phyloP scores from a whole-genome alignment of 2,888 invertebrate genomes.

The Agriopis marginaria region DNA sequence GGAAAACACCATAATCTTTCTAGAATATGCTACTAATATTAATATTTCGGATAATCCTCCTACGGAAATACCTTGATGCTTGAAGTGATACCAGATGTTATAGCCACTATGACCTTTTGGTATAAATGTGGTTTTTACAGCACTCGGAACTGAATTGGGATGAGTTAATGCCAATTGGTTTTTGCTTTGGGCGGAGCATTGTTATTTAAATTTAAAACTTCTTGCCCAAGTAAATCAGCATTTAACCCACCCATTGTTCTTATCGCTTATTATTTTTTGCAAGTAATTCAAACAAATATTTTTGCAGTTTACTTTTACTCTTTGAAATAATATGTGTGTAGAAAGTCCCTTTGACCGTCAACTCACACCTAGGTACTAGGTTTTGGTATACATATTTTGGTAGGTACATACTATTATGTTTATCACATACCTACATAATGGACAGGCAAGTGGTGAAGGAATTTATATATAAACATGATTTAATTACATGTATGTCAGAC shows the following conservation, averaged over 20 bases:
- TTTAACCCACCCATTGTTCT: slow-evolving; percentile 11
- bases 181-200: slow-evolving; percentile 9
- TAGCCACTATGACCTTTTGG: too few species aligned
- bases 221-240: slow-evolving; percentile 15
- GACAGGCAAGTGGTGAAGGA: too few species aligned
- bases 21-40: too few species aligned
- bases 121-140: neutral
- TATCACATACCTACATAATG: too few species aligned
- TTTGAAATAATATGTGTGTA: neutral
- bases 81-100: too few species aligned
- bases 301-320: neutral
- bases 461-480: too few species aligned
- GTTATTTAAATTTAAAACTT: slow-evolving; percentile 22
- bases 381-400: slow-evolving; percentile 10
- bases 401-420: too few species aligned
- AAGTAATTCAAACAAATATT: neutral
- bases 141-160: neutral
- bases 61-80: too few species aligned
- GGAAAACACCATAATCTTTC: too few species aligned
- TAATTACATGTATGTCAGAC: too few species aligned
- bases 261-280: slow-evolving; percentile 3
- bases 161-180: slow-evolving; percentile 2
- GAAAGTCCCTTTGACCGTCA: slow-evolving; percentile 7
- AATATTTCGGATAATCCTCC: too few species aligned
- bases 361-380: neutral